Evolutionary conservation across 2,888 invertebrate species (phyloP).

Genomic region (Nudaria mundana): DNA sequence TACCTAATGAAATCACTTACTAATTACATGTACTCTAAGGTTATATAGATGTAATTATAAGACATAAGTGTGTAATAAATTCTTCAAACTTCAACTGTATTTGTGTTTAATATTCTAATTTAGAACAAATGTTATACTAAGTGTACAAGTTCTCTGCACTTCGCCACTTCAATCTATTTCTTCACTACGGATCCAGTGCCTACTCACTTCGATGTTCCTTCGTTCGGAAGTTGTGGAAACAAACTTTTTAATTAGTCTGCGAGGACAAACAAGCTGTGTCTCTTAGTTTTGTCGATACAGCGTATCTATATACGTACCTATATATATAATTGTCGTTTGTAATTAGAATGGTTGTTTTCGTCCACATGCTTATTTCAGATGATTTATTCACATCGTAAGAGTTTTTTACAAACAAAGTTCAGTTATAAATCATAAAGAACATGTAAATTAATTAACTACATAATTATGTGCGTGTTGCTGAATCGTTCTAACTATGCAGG

Average conservation of each 20-base stretch:
- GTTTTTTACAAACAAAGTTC: constrained; percentile 42
- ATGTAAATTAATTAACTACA: constrained; percentile 47
- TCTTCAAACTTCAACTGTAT: too few relatives aligned
- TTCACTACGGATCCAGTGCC: constrained; percentile 53
- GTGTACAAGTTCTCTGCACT: too few relatives aligned
- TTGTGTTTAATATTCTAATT: too few relatives aligned
- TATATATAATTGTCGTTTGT: constrained; percentile 42
- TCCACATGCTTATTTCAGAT: constrained; percentile 40
- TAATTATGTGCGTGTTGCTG: constrained; percentile 47
- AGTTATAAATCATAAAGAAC: constrained; percentile 30
- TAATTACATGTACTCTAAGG: too few relatives aligned
- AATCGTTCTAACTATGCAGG: constrained; percentile 53
- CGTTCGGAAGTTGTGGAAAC: constrained; percentile 62
- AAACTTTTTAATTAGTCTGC: constrained; percentile 81
- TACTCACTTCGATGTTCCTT: constrained; percentile 63
- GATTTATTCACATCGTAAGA: constrained; percentile 43
- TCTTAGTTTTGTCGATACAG: constrained; percentile 60
- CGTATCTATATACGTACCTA: constrained; percentile 42
- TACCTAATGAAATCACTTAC: too few relatives aligned
- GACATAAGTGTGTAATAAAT: too few relatives aligned
- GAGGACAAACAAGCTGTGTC: constrained; percentile 77
- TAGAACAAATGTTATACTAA: too few relatives aligned
- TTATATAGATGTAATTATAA: too few relatives aligned
- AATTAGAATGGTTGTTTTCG: constrained; percentile 33
- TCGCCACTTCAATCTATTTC: constrained; percentile 57